Base-by-base conservation (phyloP, 1,140 invertebrate genomes). In the Calosoma granatense region DNA sequence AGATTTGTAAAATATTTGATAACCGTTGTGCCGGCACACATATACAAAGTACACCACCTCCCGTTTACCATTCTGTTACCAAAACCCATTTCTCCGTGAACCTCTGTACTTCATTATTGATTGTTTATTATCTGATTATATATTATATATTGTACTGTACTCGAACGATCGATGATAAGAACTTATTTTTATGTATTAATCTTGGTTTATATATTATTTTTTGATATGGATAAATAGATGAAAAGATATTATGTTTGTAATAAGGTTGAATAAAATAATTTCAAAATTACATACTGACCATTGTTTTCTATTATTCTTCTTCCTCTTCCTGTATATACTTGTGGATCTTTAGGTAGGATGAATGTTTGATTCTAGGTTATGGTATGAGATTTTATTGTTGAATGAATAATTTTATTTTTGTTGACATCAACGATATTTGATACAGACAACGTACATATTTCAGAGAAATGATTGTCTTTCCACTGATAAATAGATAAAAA, bases 61-160 rank as follows among this genome's bases (percentile, higher is more conserved):
- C 41, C 41, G 41, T 47, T 47, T 47, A 47, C 41, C 41, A 47
- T 47, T 47, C 41, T 47, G 41, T 47, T 47, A 47, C 41, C 41
- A 47, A 47, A 12, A 12, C 41, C 6, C 9, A 17, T 36, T 36
- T 36, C 6, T n/a, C 26, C 26, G 6, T n/a, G 26, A 36, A 36
- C 6, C 4, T 17, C 17, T 47, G 41, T 47, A 11, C 41, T 47
- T 47, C 41, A 47, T 6, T 47, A 47, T 12, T 17, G 17, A 47
- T 47, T 47, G 41, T 47, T 47, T 47, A 47, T 17, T 47, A 47
- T 47, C 17, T 4, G 17, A 47, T 17, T 47, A 47, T 47, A 47
- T 47, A 47, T 36, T 36, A 36, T 36, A 36, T 36, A n/a, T 36
- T 36, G 26, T 36, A 36, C 26, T 36, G 26, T 9, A 6, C 26